phyloP scores from a whole-genome alignment of 2,888 invertebrate species.

The Mongoloraphidia duomilia region DNA sequence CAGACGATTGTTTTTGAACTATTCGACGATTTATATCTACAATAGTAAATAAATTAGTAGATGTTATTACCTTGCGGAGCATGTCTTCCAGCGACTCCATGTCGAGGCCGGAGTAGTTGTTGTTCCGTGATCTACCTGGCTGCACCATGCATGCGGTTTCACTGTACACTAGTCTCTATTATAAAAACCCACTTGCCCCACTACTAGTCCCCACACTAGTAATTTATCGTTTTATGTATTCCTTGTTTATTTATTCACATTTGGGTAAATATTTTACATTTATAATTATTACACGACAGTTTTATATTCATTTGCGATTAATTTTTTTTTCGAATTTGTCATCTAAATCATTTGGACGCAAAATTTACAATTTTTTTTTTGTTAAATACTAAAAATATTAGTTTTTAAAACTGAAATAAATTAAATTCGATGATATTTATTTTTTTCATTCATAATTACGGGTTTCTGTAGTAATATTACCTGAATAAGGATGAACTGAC shows the following conservation, averaged over 20 bases:
- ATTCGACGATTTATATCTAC: neutral
- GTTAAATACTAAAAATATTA: too few relatives aligned
- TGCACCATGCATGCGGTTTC: conserved; percentile 23
- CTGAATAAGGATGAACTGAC: too few relatives aligned
- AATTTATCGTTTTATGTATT: conserved; percentile 22
- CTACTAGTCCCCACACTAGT: conserved; percentile 14
- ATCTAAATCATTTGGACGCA: too few relatives aligned
- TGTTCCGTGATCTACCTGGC: conserved; percentile 29
- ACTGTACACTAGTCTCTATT: conserved; percentile 11
- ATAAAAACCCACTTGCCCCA: conserved; percentile 8
- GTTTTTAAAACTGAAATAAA: too few relatives aligned
- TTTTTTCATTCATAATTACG: too few relatives aligned
- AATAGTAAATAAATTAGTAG: neutral
- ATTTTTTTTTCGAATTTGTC: too few relatives aligned
- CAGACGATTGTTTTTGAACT: neutral
- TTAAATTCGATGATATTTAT: too few relatives aligned
- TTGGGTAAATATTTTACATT: too few relatives aligned
- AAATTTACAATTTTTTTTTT: too few relatives aligned
- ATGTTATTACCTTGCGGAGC: conserved; percentile 53
- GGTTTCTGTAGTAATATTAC: too few relatives aligned
- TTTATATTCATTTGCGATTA: too few relatives aligned
- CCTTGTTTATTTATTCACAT: neutral
- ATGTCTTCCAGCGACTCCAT: conserved; percentile 68
- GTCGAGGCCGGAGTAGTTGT: conserved; percentile 45
- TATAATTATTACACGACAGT: too few relatives aligned